Evolutionary conservation across 2,888 invertebrate species (phyloP).

Genomic region (Cyaniris semiargus): DNA sequence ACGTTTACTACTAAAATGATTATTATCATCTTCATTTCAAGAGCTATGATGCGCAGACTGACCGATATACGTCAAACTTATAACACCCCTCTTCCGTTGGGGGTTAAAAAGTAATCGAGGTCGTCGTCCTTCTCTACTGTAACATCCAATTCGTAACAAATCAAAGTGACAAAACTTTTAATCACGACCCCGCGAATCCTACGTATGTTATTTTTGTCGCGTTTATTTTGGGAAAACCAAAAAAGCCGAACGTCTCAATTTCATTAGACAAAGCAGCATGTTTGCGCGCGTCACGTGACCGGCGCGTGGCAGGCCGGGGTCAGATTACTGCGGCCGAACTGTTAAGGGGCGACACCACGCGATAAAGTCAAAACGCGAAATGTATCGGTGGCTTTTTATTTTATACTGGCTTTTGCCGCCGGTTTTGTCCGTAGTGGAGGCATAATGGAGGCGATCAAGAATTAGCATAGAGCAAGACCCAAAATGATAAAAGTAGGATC

Average conservation of each 20-base stretch:
- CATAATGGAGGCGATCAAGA: no score
- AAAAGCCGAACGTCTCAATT: constrained; percentile 51
- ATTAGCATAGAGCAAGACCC: no score
- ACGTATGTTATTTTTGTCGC: constrained; percentile 27
- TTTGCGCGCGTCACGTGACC: constrained; percentile 59
- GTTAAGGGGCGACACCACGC: constrained; percentile 28
- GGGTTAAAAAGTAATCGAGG: neutral
- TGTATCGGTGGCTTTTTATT: neutral
- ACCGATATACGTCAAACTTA: neutral
- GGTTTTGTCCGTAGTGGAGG: no score
- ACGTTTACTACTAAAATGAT: neutral
- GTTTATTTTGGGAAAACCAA: constrained; percentile 15
- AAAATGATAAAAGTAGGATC: no score
- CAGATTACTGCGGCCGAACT: constrained; percentile 42
- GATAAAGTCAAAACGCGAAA: constrained; percentile 20
- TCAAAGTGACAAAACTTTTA: neutral
- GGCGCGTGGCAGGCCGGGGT: constrained; percentile 47
- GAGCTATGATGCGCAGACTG: neutral
- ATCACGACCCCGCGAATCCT: neutral
- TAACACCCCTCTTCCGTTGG: neutral
- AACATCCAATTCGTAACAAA: neutral
- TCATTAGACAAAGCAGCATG: constrained; percentile 58
- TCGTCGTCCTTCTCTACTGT: neutral
- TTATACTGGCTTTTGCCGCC: neutral
- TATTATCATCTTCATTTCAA: neutral